Base-by-base conservation (phyloP, 2,888 invertebrate species). In the Tanaodytes sp. region DNA sequence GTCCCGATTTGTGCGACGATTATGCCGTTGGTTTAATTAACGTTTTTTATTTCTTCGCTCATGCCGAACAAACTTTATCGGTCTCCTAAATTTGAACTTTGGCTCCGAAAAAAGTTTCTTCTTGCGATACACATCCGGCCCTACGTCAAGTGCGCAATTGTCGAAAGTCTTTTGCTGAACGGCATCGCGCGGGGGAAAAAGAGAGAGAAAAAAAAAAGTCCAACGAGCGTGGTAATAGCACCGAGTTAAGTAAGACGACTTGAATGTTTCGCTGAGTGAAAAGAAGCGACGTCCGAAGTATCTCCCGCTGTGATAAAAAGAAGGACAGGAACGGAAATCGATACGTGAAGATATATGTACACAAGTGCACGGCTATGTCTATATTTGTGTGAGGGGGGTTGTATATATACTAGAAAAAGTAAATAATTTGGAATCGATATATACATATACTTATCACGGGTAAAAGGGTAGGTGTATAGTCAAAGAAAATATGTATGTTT, bases 201-300 rank as follows among this genome's bases (percentile, higher is more conserved):
- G 63, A 59, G 58, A 57, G 19, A 39, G 55, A 57, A 51, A 62
- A 54, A 48, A 68, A 59, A 63, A 62, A 54, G 33, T 39, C 33
- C 48, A 51, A 55, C 52, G 62, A 62, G 27, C 39, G 46, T 61
- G 42, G 65, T 52, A 63, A 55, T 66, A 71, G 54, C 63, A 39
- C 54, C 58, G 58, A 65, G 62, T 62, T 57, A 71, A 71, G 62
- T 52, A 58, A 66, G 66, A 66, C 37, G 61, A 58, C 54, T 66
- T 48, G 66, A 63, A 58, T 58, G 61, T 59, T 70, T 65, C 61
- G 46, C 42, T 46, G 55, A 57, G 52, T 61, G 59, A 61, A 61
- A 65, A 70, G 65, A 61, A 65, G 55, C 37, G 37, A 51, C 37
- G 43, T 57, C 61, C 37, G 46, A 59, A 57, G 54, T 70, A 69